Conservation (phyloP, 2,888 invertebrate genomes). For the Andrena haemorrhoa region DNA sequence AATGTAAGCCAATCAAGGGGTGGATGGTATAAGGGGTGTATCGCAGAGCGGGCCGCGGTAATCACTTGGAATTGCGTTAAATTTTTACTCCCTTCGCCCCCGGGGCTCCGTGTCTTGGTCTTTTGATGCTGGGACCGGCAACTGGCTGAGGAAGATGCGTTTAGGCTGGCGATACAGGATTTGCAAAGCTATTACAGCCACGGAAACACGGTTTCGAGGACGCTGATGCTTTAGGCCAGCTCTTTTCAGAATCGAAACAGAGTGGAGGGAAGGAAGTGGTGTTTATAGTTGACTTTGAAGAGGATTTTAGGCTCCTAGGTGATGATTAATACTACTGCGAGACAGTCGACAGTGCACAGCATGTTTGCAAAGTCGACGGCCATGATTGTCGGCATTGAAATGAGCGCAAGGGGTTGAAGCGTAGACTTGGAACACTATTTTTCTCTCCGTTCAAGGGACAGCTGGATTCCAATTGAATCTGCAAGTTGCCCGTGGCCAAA, state of each 20-base stretch:
- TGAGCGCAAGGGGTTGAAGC: not conserved
- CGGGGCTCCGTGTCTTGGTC: constrained; percentile 60
- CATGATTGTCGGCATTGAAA: too few relatives aligned
- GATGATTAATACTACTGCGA: too few relatives aligned
- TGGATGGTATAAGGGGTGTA: constrained; percentile 76
- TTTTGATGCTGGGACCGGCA: constrained; percentile 62
- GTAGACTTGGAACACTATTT: not conserved
- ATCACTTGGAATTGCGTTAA: constrained; percentile 84
- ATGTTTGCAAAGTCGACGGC: too few relatives aligned
- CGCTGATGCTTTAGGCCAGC: not conserved
- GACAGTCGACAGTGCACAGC: too few relatives aligned
- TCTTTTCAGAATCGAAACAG: not conserved
- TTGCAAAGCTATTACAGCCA: constrained; percentile 13
- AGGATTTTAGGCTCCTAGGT: too few relatives aligned
- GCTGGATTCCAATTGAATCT: constrained; percentile 33
- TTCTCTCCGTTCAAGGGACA: constrained; percentile 2
- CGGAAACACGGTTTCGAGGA: not conserved
- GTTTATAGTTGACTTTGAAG: too few relatives aligned
- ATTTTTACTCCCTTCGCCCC: constrained; percentile 76
- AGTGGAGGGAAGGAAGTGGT: not conserved
- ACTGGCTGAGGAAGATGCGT: constrained; percentile 60
- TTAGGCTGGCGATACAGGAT: constrained; percentile 7
- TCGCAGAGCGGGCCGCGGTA: constrained; percentile 79
- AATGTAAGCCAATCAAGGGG: constrained; percentile 85
- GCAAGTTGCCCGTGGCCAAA: constrained; percentile 12